Base-by-base conservation (phyloP, 2,888 invertebrate genomes). In the Seira musarum region DNA sequence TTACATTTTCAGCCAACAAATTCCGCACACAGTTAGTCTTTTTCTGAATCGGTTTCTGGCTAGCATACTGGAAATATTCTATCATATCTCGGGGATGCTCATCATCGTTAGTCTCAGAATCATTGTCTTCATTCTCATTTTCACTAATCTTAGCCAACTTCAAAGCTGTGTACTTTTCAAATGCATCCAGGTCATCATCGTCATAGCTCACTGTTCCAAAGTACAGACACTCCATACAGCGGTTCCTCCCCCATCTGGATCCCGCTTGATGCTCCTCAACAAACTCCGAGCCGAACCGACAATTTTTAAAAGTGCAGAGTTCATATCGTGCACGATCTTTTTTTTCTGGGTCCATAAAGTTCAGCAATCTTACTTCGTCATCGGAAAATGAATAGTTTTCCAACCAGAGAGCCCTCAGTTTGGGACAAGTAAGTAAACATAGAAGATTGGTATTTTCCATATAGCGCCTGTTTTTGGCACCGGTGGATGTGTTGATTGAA, bases 281-380 rank as follows among this genome's bases (percentile, higher is more conserved):
- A 49, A 57, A 73, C 10, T 69, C 74, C 1, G 15, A 5, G 13
- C 64, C 65, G 17, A 74, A 3, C 17, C 53, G 22, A 30, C 80
- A 80, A 22, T 80, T 80, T 60, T 80, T 80, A 8, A 80, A 22
- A 6, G 74, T 74, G 60, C 80, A 80, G 10, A 60, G 64, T 22
- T 80, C 80, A 74, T 69, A 80, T 6, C 80, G 46, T 1, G 60
- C 64, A 68, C 25, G 0, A 46, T 40, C 1, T 61, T 67, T 64
- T 61, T 49, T 1, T 24, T 21, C 24, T 2, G 15, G 2, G 61
- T 24, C 19, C 15, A 2, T n/a, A 6, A 46, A 2, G 24, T 64
- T 63, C 10, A 79, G 40, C 3, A 74, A 69, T 10, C 2, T 1
- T 0, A 74, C 30, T 10, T 80, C 64, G 0, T 64, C 57, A 19